Percentiles rank a stretch among this genome's conserved stretches.
Evolutionary conservation across 2,797 vertebrate species (phyloP).

Genomic region (Helicolenus hilgendorfi): DNA sequence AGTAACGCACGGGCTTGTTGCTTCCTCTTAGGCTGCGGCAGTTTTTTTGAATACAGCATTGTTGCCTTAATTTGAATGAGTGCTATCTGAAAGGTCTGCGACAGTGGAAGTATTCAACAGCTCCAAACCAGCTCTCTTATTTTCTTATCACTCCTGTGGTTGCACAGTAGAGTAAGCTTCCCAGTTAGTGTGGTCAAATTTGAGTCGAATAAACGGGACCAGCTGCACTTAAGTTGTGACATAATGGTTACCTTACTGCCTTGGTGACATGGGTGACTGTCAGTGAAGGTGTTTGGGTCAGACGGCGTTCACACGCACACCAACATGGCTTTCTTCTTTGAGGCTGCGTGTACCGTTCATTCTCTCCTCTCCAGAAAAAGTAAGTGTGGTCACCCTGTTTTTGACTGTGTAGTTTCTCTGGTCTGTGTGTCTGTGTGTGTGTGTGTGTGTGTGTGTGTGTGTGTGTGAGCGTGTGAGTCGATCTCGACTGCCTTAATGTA

Average conservation of each 20-base stretch:
- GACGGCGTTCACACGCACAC: neutral
- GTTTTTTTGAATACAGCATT: slow-evolving; percentile 4
- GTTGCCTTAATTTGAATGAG: slow-evolving; percentile 56
- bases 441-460: neutral
- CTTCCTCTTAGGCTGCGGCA: slow-evolving; percentile 26
- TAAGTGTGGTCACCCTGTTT: slow-evolving; percentile 46
- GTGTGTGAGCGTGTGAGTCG: neutral
- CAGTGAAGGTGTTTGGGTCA: slow-evolving; percentile 38
- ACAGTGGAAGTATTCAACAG: slow-evolving; percentile 23
- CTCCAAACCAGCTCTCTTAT: neutral
- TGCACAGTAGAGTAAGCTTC: neutral
- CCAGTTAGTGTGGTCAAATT: neutral
- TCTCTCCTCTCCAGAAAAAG: slow-evolving; percentile 72
- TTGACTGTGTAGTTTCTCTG: neutral
- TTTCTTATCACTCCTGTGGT: neutral
- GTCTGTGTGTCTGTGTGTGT: neutral
- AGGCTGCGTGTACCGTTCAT: slow-evolving; percentile 72
- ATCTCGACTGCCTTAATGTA: neutral
- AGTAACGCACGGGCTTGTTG: neutral
- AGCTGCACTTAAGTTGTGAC: neutral
- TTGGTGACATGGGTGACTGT: neutral
- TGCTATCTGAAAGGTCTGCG: neutral
- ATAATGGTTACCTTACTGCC: neutral
- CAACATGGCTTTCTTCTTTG: slow-evolving; percentile 86
- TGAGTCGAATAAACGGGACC: neutral